Percentiles rank a stretch among this genome's conserved stretches.
These are phyloP conservation scores for Hemicrepidius hirtus DNA, from an alignment of 2,888 invertebrate genomes.

Conservation along the genomic window DNA sequence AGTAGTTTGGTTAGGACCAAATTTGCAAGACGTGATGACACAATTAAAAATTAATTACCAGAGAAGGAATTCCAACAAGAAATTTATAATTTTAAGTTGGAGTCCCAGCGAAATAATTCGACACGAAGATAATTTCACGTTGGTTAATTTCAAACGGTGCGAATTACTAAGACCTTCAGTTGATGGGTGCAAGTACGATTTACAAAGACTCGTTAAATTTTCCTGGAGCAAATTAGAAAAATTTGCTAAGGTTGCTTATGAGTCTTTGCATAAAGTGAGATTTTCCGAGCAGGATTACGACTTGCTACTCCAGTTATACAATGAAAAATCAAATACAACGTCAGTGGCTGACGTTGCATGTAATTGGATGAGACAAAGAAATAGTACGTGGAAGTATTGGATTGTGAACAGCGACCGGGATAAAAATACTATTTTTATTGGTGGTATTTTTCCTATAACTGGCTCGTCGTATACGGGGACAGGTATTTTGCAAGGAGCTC, in stretches of 20 bases:
- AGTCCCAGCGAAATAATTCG: conserved; percentile 78
- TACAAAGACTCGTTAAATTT: conserved; percentile 80
- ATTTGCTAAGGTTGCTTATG: conserved; percentile 73
- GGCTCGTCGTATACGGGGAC: conserved; percentile 77
- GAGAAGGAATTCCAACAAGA: conserved; percentile 62
- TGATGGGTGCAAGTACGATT: conserved; percentile 79
- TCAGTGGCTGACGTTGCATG: conserved; percentile 76
- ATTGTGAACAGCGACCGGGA: conserved; percentile 67
- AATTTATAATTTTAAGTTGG: conserved; percentile 80
- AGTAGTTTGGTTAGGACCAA: conserved; percentile 81
- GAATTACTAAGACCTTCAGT: conserved; percentile 69
- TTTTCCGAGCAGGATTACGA: conserved; percentile 75
- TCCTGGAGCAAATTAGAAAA: conserved; percentile 76
- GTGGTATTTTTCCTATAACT: conserved; percentile 82
- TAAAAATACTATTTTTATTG: conserved; percentile 75
- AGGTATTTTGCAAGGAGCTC: conserved; percentile 77
- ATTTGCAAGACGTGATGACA: conserved; percentile 72
- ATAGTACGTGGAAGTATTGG: conserved; percentile 73
- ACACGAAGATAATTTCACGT: conserved; percentile 71
- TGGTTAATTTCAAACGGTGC: conserved; percentile 80
- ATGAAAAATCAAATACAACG: conserved; percentile 49
- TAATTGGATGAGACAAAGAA: conserved; percentile 77
- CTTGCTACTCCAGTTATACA: conserved; percentile 71
- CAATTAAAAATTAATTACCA: conserved; percentile 67
- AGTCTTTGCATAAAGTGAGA: conserved; percentile 73